Evolutionary conservation across 2,888 invertebrate species (phyloP), one percentile per base, ranked within the genome.

Genomic region (Trichogramma evanescens): DNA sequence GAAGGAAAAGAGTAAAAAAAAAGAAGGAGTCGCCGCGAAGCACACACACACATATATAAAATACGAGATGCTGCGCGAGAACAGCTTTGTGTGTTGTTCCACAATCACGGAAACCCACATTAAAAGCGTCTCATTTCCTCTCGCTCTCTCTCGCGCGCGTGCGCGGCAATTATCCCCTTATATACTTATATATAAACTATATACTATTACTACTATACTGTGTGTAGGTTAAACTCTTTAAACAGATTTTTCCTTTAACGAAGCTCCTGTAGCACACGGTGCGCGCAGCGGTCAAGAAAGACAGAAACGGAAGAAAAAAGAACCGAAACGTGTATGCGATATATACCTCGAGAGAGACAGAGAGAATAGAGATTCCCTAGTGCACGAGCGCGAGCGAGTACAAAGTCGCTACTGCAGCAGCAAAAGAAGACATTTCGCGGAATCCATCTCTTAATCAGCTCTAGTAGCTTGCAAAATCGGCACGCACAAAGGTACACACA

Each of bases 401-500:
- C 50, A 41, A 8, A 39, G 41, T 13, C 26, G 6, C 26, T 26
- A 26, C 26, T n/a, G 40, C 7, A 54, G 46, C 39, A 39, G 46
- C 41, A 44, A 48, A 48, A 45, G 57, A 50, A 42, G 54, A 54
- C 40, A 45, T 50, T 61, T 61, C 61, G 61, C 4, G 46, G 61
- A 61, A 61, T 61, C 56, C 61, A 61, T 61, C 61, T 57, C 61
- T 57, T 61, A 61, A 61, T 61, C 61, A 54, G 57, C 46, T 26
- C 26, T 26, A 26, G 26, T 26, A 26, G 53, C 50, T 46, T 39
- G 54, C 54, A 45, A 59, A 59, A 59, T 58, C 54, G 50, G 42
- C 44, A 48, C 13, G n/a, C 26, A 26, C 26, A 26, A 26, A 26
- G 26, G 26, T 26, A 26, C 26, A 26, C 26, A 26, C 26, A 26